Evolutionary conservation across 64 coral and sea anemone genomes (phyloP).

Genomic region (Dendronephthya gigantea): DNA sequence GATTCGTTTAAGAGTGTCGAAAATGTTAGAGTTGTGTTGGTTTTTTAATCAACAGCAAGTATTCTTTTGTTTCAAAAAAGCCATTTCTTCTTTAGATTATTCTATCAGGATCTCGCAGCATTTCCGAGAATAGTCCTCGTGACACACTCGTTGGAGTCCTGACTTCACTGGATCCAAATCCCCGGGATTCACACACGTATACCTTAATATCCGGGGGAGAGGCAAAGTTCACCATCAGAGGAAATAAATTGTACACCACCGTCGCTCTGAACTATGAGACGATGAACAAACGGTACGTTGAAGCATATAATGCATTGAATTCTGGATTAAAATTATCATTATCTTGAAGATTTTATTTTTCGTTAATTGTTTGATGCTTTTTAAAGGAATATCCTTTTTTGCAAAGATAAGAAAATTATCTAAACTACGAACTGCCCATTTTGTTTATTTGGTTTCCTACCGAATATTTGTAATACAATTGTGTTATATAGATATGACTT

Average conservation of each 20-base stretch:
- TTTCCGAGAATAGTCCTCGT: conserved; percentile 64
- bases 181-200: conserved; percentile 63
- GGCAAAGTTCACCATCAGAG: conserved; percentile 54
- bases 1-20: too few species aligned
- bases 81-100: conserved; percentile 56
- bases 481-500: conserved; percentile 48
- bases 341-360: too few species aligned
- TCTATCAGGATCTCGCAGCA: conserved; percentile 43
- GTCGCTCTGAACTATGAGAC: conserved; percentile 60
- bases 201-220: conserved; percentile 40
- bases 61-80: too few species aligned
- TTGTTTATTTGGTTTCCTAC: not conserved
- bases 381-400: too few species aligned
- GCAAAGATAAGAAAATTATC: too few species aligned
- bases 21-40: too few species aligned
- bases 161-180: conserved; percentile 59
- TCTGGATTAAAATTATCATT: too few species aligned
- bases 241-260: conserved; percentile 43
- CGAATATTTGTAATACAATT: not conserved
- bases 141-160: conserved; percentile 48
- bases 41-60: too few species aligned
- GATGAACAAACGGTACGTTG: conserved; percentile 44
- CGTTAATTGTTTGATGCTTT: too few species aligned
- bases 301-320: not conserved
- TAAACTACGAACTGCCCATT: too few species aligned